phyloP scores from a whole-genome alignment of 2,797 vertebrate genomes.

The Xyrichtys novacula region DNA sequence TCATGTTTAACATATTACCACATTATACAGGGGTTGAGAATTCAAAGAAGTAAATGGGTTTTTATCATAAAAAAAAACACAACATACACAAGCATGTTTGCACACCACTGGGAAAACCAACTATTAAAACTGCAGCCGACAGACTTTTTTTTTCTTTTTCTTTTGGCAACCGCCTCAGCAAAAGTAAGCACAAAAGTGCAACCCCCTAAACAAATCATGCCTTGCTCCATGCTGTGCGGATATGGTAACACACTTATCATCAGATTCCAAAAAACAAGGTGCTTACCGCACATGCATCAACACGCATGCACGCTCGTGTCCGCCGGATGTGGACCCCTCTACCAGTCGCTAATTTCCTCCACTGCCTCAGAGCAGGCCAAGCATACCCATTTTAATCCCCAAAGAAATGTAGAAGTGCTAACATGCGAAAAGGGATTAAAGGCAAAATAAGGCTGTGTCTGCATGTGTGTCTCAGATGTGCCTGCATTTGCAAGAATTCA shows the following conservation, averaged over 20 bases:
- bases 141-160: constrained; percentile 35
- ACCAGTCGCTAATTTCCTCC: constrained; percentile 59
- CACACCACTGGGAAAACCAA: constrained; percentile 27
- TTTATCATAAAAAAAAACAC: constrained; percentile 40
- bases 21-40: constrained; percentile 16
- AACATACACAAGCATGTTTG: constrained; percentile 27
- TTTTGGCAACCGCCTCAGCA: constrained; percentile 63
- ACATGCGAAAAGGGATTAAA: constrained; percentile 85
- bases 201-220: constrained; percentile 46
- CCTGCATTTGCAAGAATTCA: constrained; percentile 79
- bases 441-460: constrained; percentile 77
- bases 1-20: constrained; percentile 32
- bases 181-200: constrained; percentile 60
- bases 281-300: constrained; percentile 36
- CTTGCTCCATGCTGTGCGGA: constrained; percentile 52
- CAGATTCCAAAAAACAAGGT: constrained; percentile 38
- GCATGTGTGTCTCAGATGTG: constrained; percentile 77
- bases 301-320: constrained; percentile 42
- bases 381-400: constrained; percentile 78
- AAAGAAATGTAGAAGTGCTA: constrained; percentile 80
- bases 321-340: constrained; percentile 55
- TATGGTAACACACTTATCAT: constrained; percentile 46
- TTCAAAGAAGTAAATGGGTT: constrained; percentile 24
- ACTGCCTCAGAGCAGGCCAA: constrained; percentile 58
- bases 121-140: constrained; percentile 63